phyloP scores from a whole-genome alignment of 2,797 vertebrate species.

The Anniella stebbinsi region DNA sequence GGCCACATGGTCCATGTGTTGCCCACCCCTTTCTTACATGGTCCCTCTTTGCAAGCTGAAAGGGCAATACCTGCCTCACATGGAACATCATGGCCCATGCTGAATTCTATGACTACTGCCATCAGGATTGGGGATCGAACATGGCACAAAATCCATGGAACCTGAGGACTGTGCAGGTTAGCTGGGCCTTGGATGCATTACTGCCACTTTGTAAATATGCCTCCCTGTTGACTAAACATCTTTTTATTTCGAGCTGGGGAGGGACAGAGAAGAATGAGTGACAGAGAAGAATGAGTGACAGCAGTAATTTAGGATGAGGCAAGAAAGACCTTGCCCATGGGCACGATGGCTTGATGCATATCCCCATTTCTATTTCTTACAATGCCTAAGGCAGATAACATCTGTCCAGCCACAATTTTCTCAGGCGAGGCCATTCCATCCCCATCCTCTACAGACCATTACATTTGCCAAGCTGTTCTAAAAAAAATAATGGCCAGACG shows the following conservation, averaged over 20 bases:
- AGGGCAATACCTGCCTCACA: background rate
- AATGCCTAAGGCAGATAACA: background rate
- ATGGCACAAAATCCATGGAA: background rate
- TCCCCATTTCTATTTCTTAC: background rate
- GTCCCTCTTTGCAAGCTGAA: background rate
- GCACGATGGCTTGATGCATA: background rate
- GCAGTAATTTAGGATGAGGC: background rate
- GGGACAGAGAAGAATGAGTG: background rate
- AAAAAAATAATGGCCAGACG: background rate
- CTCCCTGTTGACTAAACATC: background rate
- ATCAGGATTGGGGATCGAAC: background rate
- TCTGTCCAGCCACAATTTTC: background rate
- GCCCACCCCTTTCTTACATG: no score
- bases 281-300: no score
- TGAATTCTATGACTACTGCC: background rate
- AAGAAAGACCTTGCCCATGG: background rate
- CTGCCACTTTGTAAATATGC: background rate
- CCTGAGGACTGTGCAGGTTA: background rate
- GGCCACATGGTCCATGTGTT: no score
- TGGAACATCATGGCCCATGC: no score
- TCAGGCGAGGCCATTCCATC: background rate
- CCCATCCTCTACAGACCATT: background rate
- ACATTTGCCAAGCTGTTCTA: background rate
- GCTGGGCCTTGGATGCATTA: background rate
- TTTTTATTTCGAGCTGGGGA: background rate